These are phyloP conservation scores for Mechanitis mazaeus DNA, from an alignment of 2,888 invertebrate genomes.

Conservation along the genomic window DNA sequence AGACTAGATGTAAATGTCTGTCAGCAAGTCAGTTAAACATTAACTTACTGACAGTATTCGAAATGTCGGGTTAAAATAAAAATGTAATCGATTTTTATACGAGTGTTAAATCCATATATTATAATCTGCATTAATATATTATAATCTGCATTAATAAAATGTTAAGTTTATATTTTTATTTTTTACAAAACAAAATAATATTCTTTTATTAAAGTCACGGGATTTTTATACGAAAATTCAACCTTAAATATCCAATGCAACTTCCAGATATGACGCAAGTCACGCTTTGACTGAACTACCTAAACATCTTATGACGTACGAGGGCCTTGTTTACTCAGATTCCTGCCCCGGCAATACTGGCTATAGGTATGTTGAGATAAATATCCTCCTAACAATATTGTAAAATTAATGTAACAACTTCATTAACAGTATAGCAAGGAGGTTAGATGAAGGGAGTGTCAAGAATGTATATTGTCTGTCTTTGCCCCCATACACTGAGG, in stretches of 20 bases:
- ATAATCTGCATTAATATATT: too few relatives aligned
- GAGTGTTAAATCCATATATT: too few relatives aligned
- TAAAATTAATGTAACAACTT: conserved; percentile 11
- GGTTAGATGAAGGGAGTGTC: conserved; percentile 35
- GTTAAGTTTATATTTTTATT: too few relatives aligned
- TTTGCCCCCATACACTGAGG: conserved; percentile 50
- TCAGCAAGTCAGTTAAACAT: neutral
- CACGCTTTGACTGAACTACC: conserved; percentile 40
- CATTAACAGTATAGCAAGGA: conserved; percentile 43
- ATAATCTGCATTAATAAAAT: too few relatives aligned
- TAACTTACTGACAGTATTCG: neutral
- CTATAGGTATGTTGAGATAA: conserved; percentile 41
- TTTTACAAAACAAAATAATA: too few relatives aligned
- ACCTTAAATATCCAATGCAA: neutral
- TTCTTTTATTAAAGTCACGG: too few relatives aligned
- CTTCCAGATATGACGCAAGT: conserved; percentile 46
- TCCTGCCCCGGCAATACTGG: conserved; percentile 50
- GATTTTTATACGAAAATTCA: too few relatives aligned
- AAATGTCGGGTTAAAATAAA: too few relatives aligned
- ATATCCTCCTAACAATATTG: conserved; percentile 10
- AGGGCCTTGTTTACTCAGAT: conserved; percentile 44
- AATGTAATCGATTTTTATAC: too few relatives aligned
- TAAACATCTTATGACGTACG: conserved; percentile 42
- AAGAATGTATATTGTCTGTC: conserved; percentile 57
- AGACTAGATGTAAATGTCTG: neutral